Percentiles rank a stretch among this genome's conserved stretches.
phyloP scores from a whole-genome alignment of 2,797 vertebrate species.

The Falco concolor region DNA sequence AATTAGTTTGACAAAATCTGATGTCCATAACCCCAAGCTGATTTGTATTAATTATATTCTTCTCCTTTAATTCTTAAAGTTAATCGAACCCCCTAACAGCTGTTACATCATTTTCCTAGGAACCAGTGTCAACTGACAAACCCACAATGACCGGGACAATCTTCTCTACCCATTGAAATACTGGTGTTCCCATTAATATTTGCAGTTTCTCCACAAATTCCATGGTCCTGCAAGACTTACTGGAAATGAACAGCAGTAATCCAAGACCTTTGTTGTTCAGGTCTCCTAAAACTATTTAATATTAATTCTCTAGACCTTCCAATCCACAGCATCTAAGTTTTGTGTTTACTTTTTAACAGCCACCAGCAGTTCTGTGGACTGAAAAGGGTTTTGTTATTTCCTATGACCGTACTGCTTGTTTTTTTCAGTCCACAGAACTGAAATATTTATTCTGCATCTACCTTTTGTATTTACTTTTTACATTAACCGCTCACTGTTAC shows the following conservation, averaged over 20 bases:
- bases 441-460: neutral
- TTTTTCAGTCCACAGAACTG: neutral
- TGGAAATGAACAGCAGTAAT: neutral
- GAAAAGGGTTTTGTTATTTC: neutral
- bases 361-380: neutral
- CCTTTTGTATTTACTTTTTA: neutral
- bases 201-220: neutral
- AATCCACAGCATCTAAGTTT: neutral
- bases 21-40: neutral
- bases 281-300: neutral
- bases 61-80: neutral
- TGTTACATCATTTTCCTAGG: neutral
- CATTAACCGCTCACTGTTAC: neutral
- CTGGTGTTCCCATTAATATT: neutral
- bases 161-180: neutral
- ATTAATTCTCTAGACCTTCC: neutral
- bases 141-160: neutral
- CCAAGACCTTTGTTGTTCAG: neutral
- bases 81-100: neutral
- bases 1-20: neutral
- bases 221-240: neutral
- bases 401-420: neutral
- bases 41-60: neutral
- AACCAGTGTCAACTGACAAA: neutral
- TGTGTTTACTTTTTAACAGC: neutral